These are phyloP conservation scores for Speoplatyrhinus poulsoni DNA, from an alignment of 2,113 vertebrate genomes.

Conservation along the genomic window DNA sequence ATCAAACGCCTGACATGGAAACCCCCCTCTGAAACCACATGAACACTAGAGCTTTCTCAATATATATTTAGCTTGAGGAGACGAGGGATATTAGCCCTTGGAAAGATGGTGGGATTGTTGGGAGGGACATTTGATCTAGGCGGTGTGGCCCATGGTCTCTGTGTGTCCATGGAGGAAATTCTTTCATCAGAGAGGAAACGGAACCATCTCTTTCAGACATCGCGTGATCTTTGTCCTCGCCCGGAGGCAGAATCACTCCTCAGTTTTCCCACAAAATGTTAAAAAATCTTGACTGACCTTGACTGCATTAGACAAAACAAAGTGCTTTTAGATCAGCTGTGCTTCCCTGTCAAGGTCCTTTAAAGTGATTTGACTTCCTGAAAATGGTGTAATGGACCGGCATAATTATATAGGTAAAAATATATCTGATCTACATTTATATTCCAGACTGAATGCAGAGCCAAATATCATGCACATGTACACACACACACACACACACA, in stretches of 20 bases:
- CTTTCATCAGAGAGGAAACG: conserved; percentile 54
- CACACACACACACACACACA: conserved; percentile 1
- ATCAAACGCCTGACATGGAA: neutral
- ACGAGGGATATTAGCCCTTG: conserved; percentile 14
- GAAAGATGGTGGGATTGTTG: conserved; percentile 35
- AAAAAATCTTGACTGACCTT: no score
- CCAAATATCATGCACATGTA: neutral
- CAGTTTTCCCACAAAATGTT: neutral
- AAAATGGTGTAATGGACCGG: conserved; percentile 19
- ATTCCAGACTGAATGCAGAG: no score
- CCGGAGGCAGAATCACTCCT: neutral
- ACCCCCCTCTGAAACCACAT: neutral
- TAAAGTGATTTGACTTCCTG: conserved; percentile 19
- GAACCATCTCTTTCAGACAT: conserved; percentile 44
- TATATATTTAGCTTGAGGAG: neutral
- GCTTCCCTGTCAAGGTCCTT: conserved; percentile 39
- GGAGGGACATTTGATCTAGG: conserved; percentile 23
- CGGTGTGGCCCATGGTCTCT: conserved; percentile 6
- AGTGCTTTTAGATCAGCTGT: neutral
- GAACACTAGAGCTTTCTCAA: neutral
- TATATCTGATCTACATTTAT: neutral
- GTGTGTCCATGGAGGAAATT: conserved; percentile 21
- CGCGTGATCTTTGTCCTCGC: conserved; percentile 1
- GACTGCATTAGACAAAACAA: neutral
- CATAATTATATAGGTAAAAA: neutral